These are phyloP conservation scores for Caenorhabditis macrosperma DNA, from an alignment of 2,888 invertebrate genomes.

Conservation along the genomic window DNA sequence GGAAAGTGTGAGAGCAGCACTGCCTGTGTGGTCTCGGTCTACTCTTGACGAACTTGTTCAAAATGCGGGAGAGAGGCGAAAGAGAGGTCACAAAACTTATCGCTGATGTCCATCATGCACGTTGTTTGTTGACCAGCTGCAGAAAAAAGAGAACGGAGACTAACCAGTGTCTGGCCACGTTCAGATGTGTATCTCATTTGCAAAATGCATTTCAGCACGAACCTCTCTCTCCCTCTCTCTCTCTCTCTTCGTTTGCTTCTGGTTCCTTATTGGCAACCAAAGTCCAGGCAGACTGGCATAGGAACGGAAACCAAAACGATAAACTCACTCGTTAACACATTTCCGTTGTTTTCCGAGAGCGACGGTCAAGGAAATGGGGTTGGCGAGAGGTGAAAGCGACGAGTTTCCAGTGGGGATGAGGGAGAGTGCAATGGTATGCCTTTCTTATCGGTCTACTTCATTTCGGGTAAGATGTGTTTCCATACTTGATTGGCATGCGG, in stretches of 20 bases:
- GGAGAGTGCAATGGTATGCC: too few species aligned
- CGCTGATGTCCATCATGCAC: constrained; percentile 6
- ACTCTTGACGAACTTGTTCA: background rate
- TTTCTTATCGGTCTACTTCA: background rate
- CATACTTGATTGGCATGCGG: background rate
- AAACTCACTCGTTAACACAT: background rate
- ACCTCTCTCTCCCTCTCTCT: background rate
- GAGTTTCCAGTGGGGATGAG: too few species aligned
- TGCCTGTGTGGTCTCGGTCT: constrained; percentile 33
- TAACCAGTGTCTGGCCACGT: too few species aligned
- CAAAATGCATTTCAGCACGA: background rate
- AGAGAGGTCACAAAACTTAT: background rate
- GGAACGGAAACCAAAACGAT: background rate
- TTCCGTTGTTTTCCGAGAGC: background rate
- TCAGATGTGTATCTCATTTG: background rate
- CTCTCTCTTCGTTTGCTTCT: background rate
- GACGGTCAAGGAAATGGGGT: too few species aligned
- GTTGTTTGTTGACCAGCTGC: background rate
- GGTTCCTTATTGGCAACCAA: background rate
- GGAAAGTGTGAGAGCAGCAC: constrained; percentile 35
- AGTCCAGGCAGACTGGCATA: background rate
- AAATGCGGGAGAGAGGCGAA: background rate
- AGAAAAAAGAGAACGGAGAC: background rate
- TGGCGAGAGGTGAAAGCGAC: too few species aligned
- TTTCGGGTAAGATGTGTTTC: background rate